Percentiles rank a stretch among this genome's conserved stretches.
These are phyloP conservation scores for Salvator merianae DNA, from an alignment of 2,113 vertebrate species.

Conservation along the genomic window DNA sequence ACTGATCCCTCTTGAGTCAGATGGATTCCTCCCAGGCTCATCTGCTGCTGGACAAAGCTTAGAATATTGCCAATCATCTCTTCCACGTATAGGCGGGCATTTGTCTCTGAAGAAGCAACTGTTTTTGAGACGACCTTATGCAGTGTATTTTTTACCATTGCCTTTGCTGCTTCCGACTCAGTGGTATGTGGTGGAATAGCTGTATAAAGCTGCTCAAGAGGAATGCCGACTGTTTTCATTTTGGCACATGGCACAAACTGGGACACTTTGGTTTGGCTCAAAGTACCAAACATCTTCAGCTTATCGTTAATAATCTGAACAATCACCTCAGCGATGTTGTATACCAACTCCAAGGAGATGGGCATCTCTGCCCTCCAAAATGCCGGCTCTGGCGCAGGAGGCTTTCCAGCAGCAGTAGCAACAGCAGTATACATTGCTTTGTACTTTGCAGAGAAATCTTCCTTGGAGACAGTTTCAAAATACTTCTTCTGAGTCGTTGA, in stretches of 20 bases:
- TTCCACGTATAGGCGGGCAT: slow-evolving; percentile 20
- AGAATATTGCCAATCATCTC: slow-evolving; percentile 19
- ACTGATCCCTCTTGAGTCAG: slow-evolving; percentile 1
- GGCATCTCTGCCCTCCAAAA: neutral
- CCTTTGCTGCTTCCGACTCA: neutral
- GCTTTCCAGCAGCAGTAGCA: neutral
- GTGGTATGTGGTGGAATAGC: neutral
- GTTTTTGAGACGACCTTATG: slow-evolving; percentile 21
- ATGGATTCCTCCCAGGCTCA: neutral
- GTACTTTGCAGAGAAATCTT: neutral
- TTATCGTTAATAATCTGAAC: slow-evolving; percentile 6
- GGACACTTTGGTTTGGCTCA: slow-evolving; percentile 21
- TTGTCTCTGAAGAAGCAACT: slow-evolving; percentile 1
- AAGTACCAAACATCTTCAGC: slow-evolving; percentile 6
- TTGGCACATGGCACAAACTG: slow-evolving; percentile 23
- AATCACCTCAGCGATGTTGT: slow-evolving; percentile 1
- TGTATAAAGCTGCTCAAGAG: slow-evolving; percentile 1
- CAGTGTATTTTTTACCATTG: neutral
- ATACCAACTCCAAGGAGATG: neutral
- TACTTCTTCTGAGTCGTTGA: neutral
- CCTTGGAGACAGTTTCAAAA: neutral
- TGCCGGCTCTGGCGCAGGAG: neutral
- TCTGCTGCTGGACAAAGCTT: slow-evolving; percentile 5
- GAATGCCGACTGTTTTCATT: neutral
- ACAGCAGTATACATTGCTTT: neutral